A percentile compares a stretch with the other conserved stretches of the same genome.
These are phyloP conservation scores for Minunthozetes semirufus DNA, from an alignment of 2,888 invertebrate genomes.

Conservation along the genomic window DNA sequence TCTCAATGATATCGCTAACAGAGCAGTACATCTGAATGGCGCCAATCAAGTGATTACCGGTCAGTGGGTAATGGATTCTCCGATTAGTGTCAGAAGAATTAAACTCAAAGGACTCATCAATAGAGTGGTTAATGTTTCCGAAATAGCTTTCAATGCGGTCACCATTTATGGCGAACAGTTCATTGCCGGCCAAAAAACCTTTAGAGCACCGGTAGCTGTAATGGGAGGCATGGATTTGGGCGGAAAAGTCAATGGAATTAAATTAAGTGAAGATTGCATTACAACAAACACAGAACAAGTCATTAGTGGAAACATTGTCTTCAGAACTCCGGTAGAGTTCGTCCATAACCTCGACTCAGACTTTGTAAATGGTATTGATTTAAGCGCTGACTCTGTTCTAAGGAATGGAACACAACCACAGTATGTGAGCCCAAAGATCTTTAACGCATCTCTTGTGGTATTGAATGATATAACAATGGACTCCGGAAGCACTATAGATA, in stretches of 20 bases:
- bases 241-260: conserved; percentile 30
- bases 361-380: conserved; percentile 28
- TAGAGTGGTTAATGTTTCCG: conserved; percentile 21
- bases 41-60: conserved; percentile 31
- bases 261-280: conserved; percentile 22
- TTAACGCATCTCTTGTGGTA: conserved; percentile 20
- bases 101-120: conserved; percentile 27
- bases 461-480: conserved; percentile 29
- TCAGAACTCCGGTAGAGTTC: conserved; percentile 15
- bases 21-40: conserved; percentile 23
- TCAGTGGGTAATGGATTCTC: conserved; percentile 27
- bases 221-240: background rate
- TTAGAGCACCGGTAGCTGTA: conserved; percentile 12
- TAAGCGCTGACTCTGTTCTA: conserved; percentile 23
- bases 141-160: conserved; percentile 17
- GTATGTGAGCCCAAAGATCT: background rate
- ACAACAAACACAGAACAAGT: conserved; percentile 23
- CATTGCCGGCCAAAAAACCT: conserved; percentile 28
- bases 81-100: conserved; percentile 12
- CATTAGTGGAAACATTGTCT: conserved; percentile 21
- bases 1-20: conserved; percentile 2
- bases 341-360: background rate
- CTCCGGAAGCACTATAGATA: conserved; percentile 29
- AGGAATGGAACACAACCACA: conserved; percentile 12
- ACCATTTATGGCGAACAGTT: conserved; percentile 16